Evolutionary conservation across 1,140 invertebrate genomes (phyloP).

Genomic region (Bemisia tabaci): DNA sequence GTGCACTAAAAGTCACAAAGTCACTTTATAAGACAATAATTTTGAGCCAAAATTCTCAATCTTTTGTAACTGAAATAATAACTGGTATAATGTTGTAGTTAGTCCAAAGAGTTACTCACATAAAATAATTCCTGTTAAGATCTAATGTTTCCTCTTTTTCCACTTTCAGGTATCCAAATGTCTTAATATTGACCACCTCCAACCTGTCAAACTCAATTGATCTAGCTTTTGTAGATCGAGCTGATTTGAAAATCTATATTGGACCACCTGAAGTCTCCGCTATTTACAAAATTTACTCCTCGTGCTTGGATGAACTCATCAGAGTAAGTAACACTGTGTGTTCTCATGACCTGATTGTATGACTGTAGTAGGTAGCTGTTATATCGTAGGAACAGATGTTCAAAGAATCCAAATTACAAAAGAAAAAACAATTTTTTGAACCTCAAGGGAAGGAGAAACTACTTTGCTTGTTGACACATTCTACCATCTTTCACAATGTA

Average conservation of each 20-base stretch:
- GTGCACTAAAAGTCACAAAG: too few relatives aligned
- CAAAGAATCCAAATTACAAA: too few relatives aligned
- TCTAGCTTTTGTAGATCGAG: conserved; percentile 87
- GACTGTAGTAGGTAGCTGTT: neutral
- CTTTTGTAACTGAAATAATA: neutral
- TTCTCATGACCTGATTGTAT: neutral
- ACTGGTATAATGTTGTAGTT: neutral
- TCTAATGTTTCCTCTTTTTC: too few relatives aligned
- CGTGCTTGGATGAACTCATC: conserved; percentile 67
- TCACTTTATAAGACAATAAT: too few relatives aligned
- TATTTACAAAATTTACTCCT: conserved; percentile 66
- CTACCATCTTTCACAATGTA: neutral
- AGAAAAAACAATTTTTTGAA: too few relatives aligned
- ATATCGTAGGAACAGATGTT: neutral
- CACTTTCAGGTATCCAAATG: conserved; percentile 65
- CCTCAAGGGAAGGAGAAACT: too few relatives aligned
- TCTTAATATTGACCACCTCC: conserved; percentile 88
- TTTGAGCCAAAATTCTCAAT: too few relatives aligned
- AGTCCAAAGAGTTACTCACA: neutral
- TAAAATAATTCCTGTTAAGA: conserved; percentile 11
- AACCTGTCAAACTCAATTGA: conserved; percentile 90
- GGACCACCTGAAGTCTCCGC: conserved; percentile 63
- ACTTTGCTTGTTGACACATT: neutral
- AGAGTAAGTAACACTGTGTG: conserved; percentile 36
- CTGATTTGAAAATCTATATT: conserved; percentile 86